Conservation (phyloP, 2,888 invertebrate genomes). For the Alviniconcha strummeri region DNA sequence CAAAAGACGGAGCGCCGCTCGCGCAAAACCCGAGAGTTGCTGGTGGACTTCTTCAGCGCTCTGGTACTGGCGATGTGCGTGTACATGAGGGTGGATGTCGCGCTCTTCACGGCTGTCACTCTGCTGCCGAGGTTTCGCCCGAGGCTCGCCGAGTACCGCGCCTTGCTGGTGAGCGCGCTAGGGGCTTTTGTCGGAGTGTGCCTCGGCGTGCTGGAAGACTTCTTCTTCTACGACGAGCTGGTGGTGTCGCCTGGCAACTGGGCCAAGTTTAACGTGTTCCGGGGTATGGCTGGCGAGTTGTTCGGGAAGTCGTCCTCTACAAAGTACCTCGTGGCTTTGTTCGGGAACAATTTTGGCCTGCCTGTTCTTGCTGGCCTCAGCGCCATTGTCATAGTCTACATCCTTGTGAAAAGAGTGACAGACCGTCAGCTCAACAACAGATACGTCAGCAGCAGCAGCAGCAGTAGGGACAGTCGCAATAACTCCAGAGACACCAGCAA, state of each 20-base stretch:
- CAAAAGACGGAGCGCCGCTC: too few relatives aligned
- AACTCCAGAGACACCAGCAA: not conserved
- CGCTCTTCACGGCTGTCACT: constrained; percentile 39
- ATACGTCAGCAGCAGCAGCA: too few relatives aligned
- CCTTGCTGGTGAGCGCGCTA: not conserved
- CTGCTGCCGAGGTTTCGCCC: constrained; percentile 35
- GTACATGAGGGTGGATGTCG: constrained; percentile 56
- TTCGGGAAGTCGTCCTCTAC: constrained; percentile 42
- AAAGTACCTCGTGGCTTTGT: constrained; percentile 40
- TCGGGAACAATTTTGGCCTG: constrained; percentile 33
- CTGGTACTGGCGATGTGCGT: constrained; percentile 31
- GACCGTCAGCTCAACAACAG: too few relatives aligned
- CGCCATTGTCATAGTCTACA: too few relatives aligned
- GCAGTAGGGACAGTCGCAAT: not conserved
- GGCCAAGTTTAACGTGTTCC: constrained; percentile 59
- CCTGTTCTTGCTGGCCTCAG: constrained; percentile 5
- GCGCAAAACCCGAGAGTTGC: too few relatives aligned
- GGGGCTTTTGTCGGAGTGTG: constrained; percentile 40
- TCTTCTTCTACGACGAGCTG: constrained; percentile 49
- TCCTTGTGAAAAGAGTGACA: too few relatives aligned
- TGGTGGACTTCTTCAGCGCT: not conserved
- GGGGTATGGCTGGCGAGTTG: constrained; percentile 41
- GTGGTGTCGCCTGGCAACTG: constrained; percentile 62
- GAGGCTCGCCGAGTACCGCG: not conserved
- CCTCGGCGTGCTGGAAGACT: constrained; percentile 54